Evolutionary conservation across 2,888 invertebrate species (phyloP).

Genomic region (Melinopterus prodromus): DNA sequence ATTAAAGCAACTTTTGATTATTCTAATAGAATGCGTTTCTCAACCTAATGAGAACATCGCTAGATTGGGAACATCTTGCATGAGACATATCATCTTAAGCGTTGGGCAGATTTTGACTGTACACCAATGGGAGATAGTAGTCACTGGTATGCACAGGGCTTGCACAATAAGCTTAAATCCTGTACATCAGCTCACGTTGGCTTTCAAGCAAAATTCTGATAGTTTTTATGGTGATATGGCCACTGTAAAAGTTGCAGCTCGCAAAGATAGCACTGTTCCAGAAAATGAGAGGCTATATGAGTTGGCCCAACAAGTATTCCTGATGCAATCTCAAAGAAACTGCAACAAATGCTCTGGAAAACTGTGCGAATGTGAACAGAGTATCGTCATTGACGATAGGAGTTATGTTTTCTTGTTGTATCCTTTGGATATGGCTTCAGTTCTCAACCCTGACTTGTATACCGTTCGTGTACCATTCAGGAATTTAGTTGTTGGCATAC

Average conservation of each 20-base stretch:
- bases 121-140: slow-evolving; percentile 87
- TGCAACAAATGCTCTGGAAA: slow-evolving; percentile 57
- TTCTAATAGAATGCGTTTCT: slow-evolving; percentile 89
- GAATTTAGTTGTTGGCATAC: slow-evolving; percentile 85
- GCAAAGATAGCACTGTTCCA: slow-evolving; percentile 84
- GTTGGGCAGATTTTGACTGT: slow-evolving; percentile 83
- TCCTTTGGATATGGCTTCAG: slow-evolving; percentile 75
- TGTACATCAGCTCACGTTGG: slow-evolving; percentile 85
- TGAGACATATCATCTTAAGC: slow-evolving; percentile 84
- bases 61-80: slow-evolving; percentile 90
- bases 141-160: slow-evolving; percentile 82
- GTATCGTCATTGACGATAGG: slow-evolving; percentile 77
- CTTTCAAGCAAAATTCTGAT: slow-evolving; percentile 90
- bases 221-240: slow-evolving; percentile 94
- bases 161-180: slow-evolving; percentile 88
- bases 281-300: slow-evolving; percentile 87
- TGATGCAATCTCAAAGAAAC: slow-evolving; percentile 63
- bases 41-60: slow-evolving; percentile 92
- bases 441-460: slow-evolving; percentile 78
- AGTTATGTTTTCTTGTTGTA: slow-evolving; percentile 90
- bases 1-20: slow-evolving; percentile 83
- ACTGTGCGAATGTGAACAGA: slow-evolving; percentile 59
- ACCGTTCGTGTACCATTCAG: slow-evolving; percentile 87
- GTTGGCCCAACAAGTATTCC: slow-evolving; percentile 87
- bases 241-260: slow-evolving; percentile 92